These are phyloP conservation scores for Mormyrus proboscirostris DNA, from an alignment of 2,797 vertebrate species.

Conservation along the genomic window DNA sequence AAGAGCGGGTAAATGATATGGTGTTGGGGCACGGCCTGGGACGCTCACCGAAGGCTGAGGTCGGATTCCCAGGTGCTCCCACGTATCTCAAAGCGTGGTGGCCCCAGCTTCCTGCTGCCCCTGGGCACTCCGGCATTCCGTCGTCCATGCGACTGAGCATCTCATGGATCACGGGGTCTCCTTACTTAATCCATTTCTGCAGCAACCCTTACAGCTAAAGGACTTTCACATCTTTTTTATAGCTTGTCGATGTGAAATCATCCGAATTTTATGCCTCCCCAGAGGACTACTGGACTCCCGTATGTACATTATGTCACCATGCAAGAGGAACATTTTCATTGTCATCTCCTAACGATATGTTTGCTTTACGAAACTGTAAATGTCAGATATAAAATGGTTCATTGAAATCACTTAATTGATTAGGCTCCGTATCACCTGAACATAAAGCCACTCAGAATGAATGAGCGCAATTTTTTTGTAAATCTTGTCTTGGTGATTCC, in stretches of 20 bases:
- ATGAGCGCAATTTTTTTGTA: not conserved
- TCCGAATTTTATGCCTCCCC: not conserved
- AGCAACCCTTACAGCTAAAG: not conserved
- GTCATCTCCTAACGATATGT: not conserved
- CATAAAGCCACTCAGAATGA: not conserved
- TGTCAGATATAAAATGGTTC: not conserved
- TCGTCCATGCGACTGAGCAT: not conserved
- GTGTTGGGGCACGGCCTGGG: not conserved
- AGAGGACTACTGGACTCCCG: not conserved
- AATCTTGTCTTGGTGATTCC: not conserved
- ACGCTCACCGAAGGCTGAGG: not conserved
- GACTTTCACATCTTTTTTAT: not conserved
- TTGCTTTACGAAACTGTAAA: not conserved
- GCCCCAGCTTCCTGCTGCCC: not conserved
- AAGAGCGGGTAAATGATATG: not conserved
- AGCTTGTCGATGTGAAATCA: not conserved
- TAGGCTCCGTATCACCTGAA: not conserved
- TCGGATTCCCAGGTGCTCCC: not conserved
- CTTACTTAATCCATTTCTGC: not conserved
- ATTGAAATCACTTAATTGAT: not conserved
- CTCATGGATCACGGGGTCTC: not conserved
- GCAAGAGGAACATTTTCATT: not conserved
- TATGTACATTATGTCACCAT: not conserved
- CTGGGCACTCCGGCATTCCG: not conserved
- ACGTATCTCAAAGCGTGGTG: not conserved